These are phyloP conservation scores for Palythoa grandiflora DNA, from an alignment of 92 coral and sea anemone species.

Conservation along the genomic window DNA sequence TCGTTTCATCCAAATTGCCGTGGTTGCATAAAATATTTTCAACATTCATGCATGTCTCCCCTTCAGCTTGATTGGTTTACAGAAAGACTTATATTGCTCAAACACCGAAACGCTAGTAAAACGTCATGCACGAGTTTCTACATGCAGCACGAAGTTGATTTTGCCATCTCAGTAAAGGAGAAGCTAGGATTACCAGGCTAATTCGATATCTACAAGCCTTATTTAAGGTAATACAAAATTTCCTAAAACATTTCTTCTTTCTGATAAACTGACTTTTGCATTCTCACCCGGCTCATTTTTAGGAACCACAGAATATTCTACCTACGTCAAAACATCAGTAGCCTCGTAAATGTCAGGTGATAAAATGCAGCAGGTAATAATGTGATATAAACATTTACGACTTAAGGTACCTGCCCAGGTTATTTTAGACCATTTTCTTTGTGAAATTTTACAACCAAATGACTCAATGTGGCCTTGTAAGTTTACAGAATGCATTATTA, in stretches of 20 bases:
- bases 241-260: neutral
- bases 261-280: neutral
- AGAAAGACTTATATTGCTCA: too few relatives aligned
- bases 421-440: neutral
- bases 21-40: too few relatives aligned
- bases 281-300: neutral
- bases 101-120: too few relatives aligned
- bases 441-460: neutral
- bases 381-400: neutral
- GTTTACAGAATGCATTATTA: neutral
- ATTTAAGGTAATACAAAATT: too few relatives aligned
- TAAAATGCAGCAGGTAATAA: slow-evolving; percentile 2
- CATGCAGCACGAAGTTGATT: neutral
- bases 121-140: too few relatives aligned
- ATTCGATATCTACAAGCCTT: neutral
- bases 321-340: neutral
- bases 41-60: too few relatives aligned
- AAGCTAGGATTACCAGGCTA: neutral
- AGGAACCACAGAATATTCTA: neutral
- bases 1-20: too few relatives aligned
- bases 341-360: neutral
- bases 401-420: slow-evolving; percentile 4
- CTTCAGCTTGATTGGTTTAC: too few relatives aligned
- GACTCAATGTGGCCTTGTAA: neutral
- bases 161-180: slow-evolving; percentile 1